These are phyloP conservation scores for Chloropsis cyanopogon DNA, from an alignment of 2,113 vertebrate species.

Conservation along the genomic window DNA sequence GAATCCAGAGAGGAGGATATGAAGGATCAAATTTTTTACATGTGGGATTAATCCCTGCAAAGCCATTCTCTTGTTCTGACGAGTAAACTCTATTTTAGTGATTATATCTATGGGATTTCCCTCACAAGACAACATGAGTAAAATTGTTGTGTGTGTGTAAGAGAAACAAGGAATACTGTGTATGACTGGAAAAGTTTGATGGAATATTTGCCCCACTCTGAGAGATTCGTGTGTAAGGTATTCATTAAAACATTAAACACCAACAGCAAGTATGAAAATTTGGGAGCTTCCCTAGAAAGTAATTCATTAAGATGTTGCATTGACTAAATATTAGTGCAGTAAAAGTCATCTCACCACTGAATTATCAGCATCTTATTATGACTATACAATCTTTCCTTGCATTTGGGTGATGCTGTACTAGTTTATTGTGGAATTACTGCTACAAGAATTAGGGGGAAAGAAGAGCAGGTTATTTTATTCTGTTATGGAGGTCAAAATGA, in stretches of 20 bases:
- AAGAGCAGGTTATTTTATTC: neutral
- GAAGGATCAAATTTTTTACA: neutral
- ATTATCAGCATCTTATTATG: neutral
- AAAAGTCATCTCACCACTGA: neutral
- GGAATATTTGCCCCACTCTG: neutral
- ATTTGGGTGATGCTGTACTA: neutral
- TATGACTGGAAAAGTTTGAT: neutral
- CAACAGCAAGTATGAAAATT: neutral
- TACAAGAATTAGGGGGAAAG: neutral
- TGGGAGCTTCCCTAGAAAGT: neutral
- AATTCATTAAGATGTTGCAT: neutral
- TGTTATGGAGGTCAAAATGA: neutral
- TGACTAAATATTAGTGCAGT: neutral
- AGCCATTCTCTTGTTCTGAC: neutral
- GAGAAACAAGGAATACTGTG: neutral
- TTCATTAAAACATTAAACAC: neutral
- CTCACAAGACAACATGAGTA: neutral
- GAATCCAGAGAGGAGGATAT: neutral
- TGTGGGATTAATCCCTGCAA: neutral
- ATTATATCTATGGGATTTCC: neutral
- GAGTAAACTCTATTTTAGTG: neutral
- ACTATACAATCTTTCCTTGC: neutral
- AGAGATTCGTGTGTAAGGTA: neutral
- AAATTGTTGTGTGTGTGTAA: neutral
- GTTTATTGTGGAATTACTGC: neutral